Evolutionary conservation across 2,888 invertebrate species (phyloP), one percentile per base, ranked within the genome.

Genomic region (Tenthredo scrophulariae): DNA sequence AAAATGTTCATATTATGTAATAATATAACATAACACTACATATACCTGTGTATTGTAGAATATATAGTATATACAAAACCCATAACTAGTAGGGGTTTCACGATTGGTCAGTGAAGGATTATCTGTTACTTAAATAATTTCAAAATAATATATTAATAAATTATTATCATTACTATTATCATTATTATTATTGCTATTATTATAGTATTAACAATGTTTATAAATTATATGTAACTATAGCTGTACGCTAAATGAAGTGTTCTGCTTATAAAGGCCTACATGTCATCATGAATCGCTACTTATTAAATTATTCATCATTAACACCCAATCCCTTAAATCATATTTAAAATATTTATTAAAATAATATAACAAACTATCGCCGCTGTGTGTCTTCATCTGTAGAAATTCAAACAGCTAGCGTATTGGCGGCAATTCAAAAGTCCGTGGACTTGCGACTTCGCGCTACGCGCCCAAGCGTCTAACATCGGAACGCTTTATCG

Each of bases 181-280:
- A 77, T 33, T 18, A 77, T 77, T 79, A 54, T 79, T n/a, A 79
- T 79, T 54, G 37, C 26, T 54, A 79, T 79, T 77, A 54, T 77
- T 6, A 74, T 88, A 86, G 85, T 85, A 87, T 87, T 87, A 87
- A 86, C 86, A 72, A 87, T 87, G 88, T 86, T 87, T 86, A 87
- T 87, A 86, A 86, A 86, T 88, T 88, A 89, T 87, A 89, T 91
- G 90, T 91, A 91, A 88, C 91, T 91, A 70, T 72, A 92, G 90
- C 87, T 89, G 89, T 91, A 91, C 91, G 85, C 86, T 86, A 89
- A 89, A 90, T 86, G 87, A 90, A 89, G 89, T 91, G 90, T 91
- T 92, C 88, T 89, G 91, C 91, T 91, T 91, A 91, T 91, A 90
- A 92, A 91, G 91, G 92, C 92, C 92, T 92, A 92, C 88, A 88